phyloP scores from a whole-genome alignment of 1,140 invertebrate species.

The Bombus ignitus region DNA sequence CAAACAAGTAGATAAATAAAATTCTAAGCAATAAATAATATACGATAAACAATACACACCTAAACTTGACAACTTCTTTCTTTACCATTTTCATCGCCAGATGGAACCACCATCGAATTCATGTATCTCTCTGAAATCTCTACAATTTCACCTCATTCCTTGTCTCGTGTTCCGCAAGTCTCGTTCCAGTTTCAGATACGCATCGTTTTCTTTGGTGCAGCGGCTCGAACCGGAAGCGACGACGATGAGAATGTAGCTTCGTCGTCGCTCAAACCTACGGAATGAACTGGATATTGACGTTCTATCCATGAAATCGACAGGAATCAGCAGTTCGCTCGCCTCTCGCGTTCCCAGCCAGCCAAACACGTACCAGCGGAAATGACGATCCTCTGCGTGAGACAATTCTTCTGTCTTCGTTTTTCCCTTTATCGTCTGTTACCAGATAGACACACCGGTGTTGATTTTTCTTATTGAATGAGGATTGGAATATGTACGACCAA shows the following conservation, averaged over 20 bases:
- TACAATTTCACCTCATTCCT: background rate
- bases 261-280: background rate
- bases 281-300: slow-evolving; percentile 17
- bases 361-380: slow-evolving; percentile 26
- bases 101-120: background rate
- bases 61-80: no score
- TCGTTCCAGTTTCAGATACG: background rate
- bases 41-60: no score
- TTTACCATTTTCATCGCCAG: background rate
- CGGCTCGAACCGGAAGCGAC: background rate
- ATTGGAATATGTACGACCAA: background rate
- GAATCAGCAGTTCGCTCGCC: background rate
- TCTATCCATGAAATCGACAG: slow-evolving; percentile 17
- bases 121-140: background rate
- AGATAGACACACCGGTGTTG: background rate
- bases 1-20: no score
- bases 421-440: no score
- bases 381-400: slow-evolving; percentile 58
- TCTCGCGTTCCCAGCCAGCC: background rate
- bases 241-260: slow-evolving; percentile 7
- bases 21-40: no score
- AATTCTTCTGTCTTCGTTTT: background rate
- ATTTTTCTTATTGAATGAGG: background rate
- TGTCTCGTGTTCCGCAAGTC: background rate
- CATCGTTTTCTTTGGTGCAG: background rate